A percentile compares a stretch with the other conserved stretches of the same genome.
Evolutionary conservation across 1,140 invertebrate species (phyloP).

Genomic region (Cylas formicarius): DNA sequence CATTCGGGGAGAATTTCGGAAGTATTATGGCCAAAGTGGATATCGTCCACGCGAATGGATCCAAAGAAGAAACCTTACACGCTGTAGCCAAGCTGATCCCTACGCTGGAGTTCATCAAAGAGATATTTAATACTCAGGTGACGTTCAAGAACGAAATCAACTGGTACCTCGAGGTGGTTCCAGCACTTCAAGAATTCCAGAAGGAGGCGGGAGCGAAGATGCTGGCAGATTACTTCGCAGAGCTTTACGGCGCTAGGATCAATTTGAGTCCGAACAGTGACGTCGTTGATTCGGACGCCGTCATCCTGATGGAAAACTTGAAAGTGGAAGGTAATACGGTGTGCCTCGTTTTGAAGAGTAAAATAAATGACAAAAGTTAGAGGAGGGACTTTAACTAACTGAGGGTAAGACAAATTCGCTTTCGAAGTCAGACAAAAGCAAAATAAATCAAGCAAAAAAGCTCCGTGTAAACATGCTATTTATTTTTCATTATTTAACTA

Average conservation of each 20-base stretch:
- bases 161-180: constrained; percentile 28
- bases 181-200: constrained; percentile 29
- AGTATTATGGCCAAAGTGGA: constrained; percentile 48
- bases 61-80: constrained; percentile 29
- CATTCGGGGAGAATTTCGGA: constrained; percentile 54
- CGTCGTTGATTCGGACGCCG: constrained; percentile 32
- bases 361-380: no score
- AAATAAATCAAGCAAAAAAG: no score
- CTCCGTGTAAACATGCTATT: no score
- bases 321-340: constrained; percentile 32
- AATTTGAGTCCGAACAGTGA: constrained; percentile 23
- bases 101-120: constrained; percentile 34
- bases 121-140: constrained; percentile 39
- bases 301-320: constrained; percentile 43
- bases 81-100: constrained; percentile 45
- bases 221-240: constrained; percentile 22
- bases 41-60: constrained; percentile 22
- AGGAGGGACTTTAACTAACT: no score
- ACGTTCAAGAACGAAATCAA: constrained; percentile 43
- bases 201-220: constrained; percentile 18
- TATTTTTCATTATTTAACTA: no score
- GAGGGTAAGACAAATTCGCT: no score
- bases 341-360: no score
- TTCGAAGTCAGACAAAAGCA: no score
- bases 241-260: constrained; percentile 30